phyloP scores from a whole-genome alignment of 1,140 invertebrate species.

The Drosophila bocki region DNA sequence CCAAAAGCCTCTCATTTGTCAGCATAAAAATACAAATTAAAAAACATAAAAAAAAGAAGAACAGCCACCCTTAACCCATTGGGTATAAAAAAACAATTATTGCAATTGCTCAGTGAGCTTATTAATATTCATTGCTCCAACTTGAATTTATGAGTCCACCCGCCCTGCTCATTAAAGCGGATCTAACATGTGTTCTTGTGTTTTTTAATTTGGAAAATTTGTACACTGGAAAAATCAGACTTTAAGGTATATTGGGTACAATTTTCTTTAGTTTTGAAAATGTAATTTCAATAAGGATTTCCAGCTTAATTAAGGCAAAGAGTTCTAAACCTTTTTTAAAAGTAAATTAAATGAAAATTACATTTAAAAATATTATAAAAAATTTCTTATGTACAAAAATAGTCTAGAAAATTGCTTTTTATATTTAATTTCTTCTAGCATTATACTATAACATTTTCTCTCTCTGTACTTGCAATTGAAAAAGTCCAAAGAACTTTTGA shows the following conservation, averaged over 20 bases:
- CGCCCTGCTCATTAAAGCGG: conserved; percentile 61
- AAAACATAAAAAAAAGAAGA: neutral
- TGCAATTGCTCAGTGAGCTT: conserved; percentile 74
- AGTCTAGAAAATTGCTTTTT: accelerated
- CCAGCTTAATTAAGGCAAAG: neutral
- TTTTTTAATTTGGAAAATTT: conserved; percentile 44
- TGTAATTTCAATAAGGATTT: neutral
- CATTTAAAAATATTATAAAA: neutral
- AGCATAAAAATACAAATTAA: conserved; percentile 23
- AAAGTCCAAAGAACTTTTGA: conserved; percentile 26
- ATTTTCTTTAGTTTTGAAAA: neutral
- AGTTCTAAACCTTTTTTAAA: neutral
- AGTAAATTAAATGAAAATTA: neutral
- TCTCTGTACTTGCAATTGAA: conserved; percentile 23
- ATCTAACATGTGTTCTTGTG: conserved; percentile 68
- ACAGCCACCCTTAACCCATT: neutral
- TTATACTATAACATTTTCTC: neutral
- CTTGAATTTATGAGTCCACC: conserved; percentile 65
- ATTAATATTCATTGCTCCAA: conserved; percentile 79
- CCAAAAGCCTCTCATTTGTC: conserved; percentile 67
- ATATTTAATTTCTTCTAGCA: neutral
- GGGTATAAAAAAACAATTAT: conserved; percentile 52
- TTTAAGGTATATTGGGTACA: neutral
- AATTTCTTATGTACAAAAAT: neutral
- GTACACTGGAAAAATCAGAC: conserved; percentile 7